Conservation (phyloP, 2,113 vertebrate genomes). For the Apteryx mantelli region DNA sequence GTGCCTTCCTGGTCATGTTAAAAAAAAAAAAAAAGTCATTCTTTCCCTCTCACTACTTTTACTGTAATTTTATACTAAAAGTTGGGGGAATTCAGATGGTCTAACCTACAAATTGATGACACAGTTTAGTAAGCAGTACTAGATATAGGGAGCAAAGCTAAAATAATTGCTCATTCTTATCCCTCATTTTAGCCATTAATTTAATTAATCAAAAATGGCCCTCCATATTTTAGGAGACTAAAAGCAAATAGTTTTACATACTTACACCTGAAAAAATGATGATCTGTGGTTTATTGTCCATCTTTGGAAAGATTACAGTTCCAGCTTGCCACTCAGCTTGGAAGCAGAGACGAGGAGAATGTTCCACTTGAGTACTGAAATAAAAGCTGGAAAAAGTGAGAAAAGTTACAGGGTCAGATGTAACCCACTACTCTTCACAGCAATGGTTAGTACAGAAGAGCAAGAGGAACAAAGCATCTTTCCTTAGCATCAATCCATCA, state of each 20-base stretch:
- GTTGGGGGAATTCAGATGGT: neutral
- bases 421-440: neutral
- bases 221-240: constrained; percentile 22
- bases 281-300: constrained; percentile 17
- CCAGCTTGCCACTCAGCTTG: neutral
- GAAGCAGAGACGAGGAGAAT: constrained; percentile 21
- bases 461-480: neutral
- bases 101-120: neutral
- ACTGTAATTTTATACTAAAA: neutral
- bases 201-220: constrained; percentile 31
- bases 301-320: constrained; percentile 3
- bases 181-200: constrained; percentile 27
- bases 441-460: neutral
- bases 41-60: neutral
- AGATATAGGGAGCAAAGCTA: constrained; percentile 8
- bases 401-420: neutral
- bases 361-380: constrained; percentile 31
- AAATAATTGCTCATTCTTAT: constrained; percentile 18
- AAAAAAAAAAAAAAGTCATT: neutral
- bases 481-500: neutral
- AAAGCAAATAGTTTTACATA: constrained; percentile 40
- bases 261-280: neutral
- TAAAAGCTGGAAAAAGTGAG: neutral
- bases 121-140: neutral
- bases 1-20: neutral